Percentiles rank a stretch among this genome's conserved stretches.
Conservation (phyloP, 2,113 vertebrate species). For the Cinclus cinclus region DNA sequence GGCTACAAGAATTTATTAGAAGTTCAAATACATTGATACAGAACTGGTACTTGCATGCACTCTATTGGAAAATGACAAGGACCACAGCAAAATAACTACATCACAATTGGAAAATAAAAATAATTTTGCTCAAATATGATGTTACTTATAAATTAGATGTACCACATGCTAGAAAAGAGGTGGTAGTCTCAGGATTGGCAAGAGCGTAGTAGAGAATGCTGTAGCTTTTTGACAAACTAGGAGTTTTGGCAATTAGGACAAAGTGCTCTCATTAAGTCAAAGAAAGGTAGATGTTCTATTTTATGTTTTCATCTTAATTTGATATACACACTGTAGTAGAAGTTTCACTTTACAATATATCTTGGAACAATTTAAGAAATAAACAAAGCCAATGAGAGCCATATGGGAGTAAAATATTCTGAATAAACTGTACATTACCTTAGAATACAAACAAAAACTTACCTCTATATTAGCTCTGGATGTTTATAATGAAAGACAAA, state of each 20-base stretch:
- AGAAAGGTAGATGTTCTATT: not conserved
- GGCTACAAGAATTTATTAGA: not conserved
- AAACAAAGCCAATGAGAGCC: slow-evolving; percentile 11
- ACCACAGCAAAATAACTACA: not conserved
- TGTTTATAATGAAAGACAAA: slow-evolving; percentile 47
- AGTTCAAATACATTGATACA: slow-evolving; percentile 12
- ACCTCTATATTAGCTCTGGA: not conserved
- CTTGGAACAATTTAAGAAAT: slow-evolving; percentile 21
- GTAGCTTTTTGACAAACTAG: not conserved
- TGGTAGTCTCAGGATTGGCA: not conserved
- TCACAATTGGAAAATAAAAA: not conserved
- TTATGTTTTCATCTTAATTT: slow-evolving; percentile 19
- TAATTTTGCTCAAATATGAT: not conserved
- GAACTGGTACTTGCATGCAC: not conserved
- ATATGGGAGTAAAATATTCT: not conserved
- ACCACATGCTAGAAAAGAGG: slow-evolving; percentile 5
- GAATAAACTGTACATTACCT: not conserved
- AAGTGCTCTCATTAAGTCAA: not conserved
- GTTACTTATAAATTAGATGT: not conserved
- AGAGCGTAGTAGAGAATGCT: not conserved
- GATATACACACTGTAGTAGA: not conserved
- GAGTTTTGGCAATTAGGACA: not conserved
- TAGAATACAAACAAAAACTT: slow-evolving; percentile 14
- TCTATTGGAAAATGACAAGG: not conserved
- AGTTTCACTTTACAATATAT: not conserved